Evolutionary conservation across 2,888 invertebrate species (phyloP).

Genomic region (Balanococcus diminutus): DNA sequence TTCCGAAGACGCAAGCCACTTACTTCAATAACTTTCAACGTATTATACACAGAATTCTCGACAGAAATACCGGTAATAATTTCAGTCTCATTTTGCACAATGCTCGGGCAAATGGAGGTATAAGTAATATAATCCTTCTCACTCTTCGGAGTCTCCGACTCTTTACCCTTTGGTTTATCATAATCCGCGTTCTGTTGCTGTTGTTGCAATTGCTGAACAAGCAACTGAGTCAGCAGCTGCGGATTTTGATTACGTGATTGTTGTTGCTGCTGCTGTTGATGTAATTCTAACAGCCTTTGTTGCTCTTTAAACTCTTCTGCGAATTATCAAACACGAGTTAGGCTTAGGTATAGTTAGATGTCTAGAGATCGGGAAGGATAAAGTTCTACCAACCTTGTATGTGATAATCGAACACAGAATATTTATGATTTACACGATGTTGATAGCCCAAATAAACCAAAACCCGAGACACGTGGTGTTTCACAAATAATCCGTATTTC

Average conservation of each 20-base stretch:
- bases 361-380: not conserved
- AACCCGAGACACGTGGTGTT: constrained; percentile 70
- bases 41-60: constrained; percentile 65
- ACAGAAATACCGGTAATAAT: constrained; percentile 64
- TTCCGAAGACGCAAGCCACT: constrained; percentile 32
- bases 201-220: constrained; percentile 39
- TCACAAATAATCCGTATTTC: constrained; percentile 69
- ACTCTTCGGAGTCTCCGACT: constrained; percentile 50
- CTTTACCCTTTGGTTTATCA: constrained; percentile 36
- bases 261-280: constrained; percentile 34
- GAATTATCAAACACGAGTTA: not conserved
- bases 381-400: constrained; percentile 62
- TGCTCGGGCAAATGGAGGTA: constrained; percentile 63
- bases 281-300: not conserved
- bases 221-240: constrained; percentile 18
- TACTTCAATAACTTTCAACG: constrained; percentile 64
- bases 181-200: constrained; percentile 29
- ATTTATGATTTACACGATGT: constrained; percentile 67
- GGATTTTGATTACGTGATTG: constrained; percentile 4
- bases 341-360: not conserved
- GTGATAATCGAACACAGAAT: constrained; percentile 66
- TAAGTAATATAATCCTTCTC: constrained; percentile 62
- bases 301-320: constrained; percentile 49
- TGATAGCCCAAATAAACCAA: constrained; percentile 70
- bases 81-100: constrained; percentile 61